These are phyloP conservation scores for Drosophila leontia DNA, from an alignment of 1,140 invertebrate genomes.

Conservation along the genomic window DNA sequence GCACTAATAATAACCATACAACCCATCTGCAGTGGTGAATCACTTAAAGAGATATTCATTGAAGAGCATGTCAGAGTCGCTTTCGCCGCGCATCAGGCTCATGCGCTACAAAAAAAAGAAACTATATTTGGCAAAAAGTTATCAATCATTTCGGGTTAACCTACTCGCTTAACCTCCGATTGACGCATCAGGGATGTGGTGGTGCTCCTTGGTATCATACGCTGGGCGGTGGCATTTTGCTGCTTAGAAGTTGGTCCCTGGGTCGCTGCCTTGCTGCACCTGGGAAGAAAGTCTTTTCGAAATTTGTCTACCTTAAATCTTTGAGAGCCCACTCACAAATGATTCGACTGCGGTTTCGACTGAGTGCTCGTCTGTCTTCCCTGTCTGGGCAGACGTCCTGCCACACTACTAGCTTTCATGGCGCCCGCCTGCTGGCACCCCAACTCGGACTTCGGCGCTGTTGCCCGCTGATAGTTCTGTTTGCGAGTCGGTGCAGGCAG, in stretches of 20 bases:
- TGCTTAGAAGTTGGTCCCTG: slow-evolving; percentile 16
- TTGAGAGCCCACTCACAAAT: slow-evolving; percentile 4
- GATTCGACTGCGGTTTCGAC: slow-evolving; percentile 1
- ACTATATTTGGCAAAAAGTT: no score
- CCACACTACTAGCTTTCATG: background rate
- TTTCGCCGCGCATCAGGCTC: slow-evolving; percentile 55
- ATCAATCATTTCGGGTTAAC: background rate
- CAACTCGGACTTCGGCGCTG: background rate
- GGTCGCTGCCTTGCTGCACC: slow-evolving; percentile 18
- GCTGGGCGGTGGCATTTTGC: background rate
- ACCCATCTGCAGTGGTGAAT: slow-evolving; percentile 11
- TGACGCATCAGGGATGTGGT: slow-evolving; percentile 68
- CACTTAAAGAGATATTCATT: slow-evolving; percentile 70
- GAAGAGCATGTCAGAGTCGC: slow-evolving; percentile 52
- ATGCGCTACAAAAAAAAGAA: slow-evolving; percentile 32
- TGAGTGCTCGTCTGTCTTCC: background rate
- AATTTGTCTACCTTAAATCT: no score
- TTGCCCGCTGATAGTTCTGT: slow-evolving; percentile 1
- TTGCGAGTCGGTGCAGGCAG: background rate
- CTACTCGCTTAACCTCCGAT: slow-evolving; percentile 72
- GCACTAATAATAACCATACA: slow-evolving; percentile 14
- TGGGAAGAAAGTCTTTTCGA: background rate
- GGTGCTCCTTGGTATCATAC: slow-evolving; percentile 62
- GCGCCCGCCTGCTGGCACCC: background rate
- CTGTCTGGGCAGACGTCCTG: slow-evolving; percentile 3